Evolutionary conservation across 2,797 vertebrate genomes (phyloP).

Genomic region (Tachyglossus aculeatus): DNA sequence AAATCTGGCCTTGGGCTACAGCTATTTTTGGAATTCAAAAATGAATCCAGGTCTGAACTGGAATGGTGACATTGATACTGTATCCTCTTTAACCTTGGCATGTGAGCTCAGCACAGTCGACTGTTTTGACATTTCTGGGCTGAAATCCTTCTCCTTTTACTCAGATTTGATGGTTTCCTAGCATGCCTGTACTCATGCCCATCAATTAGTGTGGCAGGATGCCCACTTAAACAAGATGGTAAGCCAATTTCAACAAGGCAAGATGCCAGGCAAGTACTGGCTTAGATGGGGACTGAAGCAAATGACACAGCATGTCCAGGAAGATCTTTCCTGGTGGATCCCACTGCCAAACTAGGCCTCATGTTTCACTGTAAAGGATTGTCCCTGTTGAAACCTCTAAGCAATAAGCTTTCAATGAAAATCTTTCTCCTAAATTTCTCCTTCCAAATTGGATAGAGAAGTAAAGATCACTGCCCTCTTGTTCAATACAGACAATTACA

Average conservation of each 20-base stretch:
- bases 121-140: constrained; percentile 26
- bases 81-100: constrained; percentile 6
- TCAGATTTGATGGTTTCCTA: constrained; percentile 17
- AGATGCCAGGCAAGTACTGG: neutral
- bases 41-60: constrained; percentile 7
- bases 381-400: neutral
- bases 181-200: constrained; percentile 24
- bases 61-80: neutral
- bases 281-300: constrained; percentile 36
- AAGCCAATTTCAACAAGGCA: constrained; percentile 38
- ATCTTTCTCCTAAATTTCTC: constrained; percentile 14
- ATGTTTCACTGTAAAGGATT: constrained; percentile 10
- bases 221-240: constrained; percentile 37
- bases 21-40: constrained; percentile 26
- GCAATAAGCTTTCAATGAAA: constrained; percentile 2
- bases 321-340: constrained; percentile 22
- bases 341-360: neutral
- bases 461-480: constrained; percentile 5
- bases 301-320: constrained; percentile 24
- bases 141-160: constrained; percentile 7
- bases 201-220: constrained; percentile 32
- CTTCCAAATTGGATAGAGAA: constrained; percentile 16
- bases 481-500: neutral
- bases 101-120: neutral
- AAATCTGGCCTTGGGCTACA: neutral